Evolutionary conservation across 1,140 invertebrate genomes (phyloP).

Genomic region (Mizuhopecten yessoensis): DNA sequence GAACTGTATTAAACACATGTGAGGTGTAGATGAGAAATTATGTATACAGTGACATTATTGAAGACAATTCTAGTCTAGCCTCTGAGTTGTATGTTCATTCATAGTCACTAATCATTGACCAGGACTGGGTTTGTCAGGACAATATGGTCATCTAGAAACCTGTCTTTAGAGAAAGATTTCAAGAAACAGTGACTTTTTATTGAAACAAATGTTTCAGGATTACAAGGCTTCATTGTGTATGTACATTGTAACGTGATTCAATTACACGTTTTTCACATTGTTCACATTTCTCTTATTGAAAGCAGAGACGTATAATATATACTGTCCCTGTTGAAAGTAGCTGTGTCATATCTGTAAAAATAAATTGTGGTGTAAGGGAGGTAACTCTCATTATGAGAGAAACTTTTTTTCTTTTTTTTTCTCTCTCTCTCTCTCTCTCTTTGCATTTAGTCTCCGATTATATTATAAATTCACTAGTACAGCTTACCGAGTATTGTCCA

Average conservation of each 20-base stretch:
- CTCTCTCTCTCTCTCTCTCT: not conserved
- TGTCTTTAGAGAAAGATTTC: not conserved
- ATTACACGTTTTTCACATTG: too few species aligned
- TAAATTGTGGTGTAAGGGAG: not conserved
- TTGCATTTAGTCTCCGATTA: not conserved
- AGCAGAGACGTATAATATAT: too few species aligned
- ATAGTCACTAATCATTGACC: not conserved
- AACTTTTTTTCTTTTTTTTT: too few species aligned
- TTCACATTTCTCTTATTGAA: too few species aligned
- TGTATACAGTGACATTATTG: too few species aligned
- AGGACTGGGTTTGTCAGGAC: not conserved
- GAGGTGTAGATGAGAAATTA: too few species aligned
- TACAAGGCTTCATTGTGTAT: not conserved
- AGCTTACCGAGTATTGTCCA: not conserved
- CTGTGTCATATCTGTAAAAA: too few species aligned
- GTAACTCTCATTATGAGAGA: slow-evolving; percentile 7
- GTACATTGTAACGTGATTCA: not conserved
- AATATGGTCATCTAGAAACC: not conserved
- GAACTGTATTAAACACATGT: too few species aligned
- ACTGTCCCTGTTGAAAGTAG: too few species aligned
- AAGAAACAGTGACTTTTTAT: not conserved
- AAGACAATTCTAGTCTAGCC: not conserved
- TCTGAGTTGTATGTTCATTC: not conserved
- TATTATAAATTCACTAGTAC: not conserved
- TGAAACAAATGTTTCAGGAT: not conserved